These are phyloP conservation scores for Syngnathus acus DNA, from an alignment of 2,797 vertebrate genomes.

Conservation along the genomic window DNA sequence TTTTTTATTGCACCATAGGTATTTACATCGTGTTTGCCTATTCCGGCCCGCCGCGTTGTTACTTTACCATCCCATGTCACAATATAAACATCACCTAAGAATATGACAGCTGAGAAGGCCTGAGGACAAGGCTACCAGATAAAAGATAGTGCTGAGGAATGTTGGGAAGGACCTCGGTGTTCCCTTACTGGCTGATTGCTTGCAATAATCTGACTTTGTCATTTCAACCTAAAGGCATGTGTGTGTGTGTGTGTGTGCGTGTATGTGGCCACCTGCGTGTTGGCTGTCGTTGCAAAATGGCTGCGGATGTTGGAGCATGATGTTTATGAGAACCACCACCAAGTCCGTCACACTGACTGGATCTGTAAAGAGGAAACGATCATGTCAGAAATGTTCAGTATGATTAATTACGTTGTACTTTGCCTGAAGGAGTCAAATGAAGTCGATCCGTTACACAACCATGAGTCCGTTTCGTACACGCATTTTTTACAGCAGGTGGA, in stretches of 20 bases:
- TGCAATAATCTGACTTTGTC: too few relatives aligned
- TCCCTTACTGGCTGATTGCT: slow-evolving; percentile 4
- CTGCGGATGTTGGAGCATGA: slow-evolving; percentile 80
- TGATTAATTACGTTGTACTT: neutral
- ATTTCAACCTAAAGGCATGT: neutral
- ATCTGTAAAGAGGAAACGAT: slow-evolving; percentile 54
- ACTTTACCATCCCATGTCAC: too few relatives aligned
- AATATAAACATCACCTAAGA: neutral
- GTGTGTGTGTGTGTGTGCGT: slow-evolving; percentile 5
- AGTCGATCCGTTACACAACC: neutral
- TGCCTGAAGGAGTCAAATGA: neutral
- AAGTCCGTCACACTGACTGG: slow-evolving; percentile 75
- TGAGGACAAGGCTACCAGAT: slow-evolving; percentile 44
- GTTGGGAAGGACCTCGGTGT: slow-evolving; percentile 16
- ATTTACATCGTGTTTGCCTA: too few relatives aligned
- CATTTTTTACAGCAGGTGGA: neutral
- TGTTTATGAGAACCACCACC: slow-evolving; percentile 76
- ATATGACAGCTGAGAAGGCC: slow-evolving; percentile 13
- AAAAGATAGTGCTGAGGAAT: slow-evolving; percentile 36
- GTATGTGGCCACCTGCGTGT: slow-evolving; percentile 72
- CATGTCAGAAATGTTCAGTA: neutral
- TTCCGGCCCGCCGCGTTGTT: too few relatives aligned
- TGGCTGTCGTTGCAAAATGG: slow-evolving; percentile 37
- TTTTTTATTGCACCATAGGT: neutral
- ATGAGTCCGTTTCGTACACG: neutral